A percentile compares a stretch with the other conserved stretches of the same genome.
phyloP scores from a whole-genome alignment of 2,113 vertebrate species.

The Corythornis madagascariensis region DNA sequence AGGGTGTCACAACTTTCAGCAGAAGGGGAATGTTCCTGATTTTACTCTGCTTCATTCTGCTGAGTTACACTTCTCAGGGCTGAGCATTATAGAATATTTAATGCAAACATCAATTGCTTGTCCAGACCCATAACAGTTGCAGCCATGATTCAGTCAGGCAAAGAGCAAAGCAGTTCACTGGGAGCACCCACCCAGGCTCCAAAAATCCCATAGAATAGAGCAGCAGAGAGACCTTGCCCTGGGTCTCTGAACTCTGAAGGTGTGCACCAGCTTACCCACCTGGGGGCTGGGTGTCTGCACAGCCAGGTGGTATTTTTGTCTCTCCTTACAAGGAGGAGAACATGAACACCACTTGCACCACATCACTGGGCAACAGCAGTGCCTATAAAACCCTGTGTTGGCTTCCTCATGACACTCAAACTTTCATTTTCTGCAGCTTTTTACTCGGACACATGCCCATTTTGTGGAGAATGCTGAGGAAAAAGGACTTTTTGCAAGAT shows the following conservation, averaged over 20 bases:
- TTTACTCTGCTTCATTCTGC: background rate
- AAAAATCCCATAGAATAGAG: background rate
- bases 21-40: background rate
- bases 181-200: background rate
- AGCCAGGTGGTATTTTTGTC: background rate
- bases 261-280: accelerated
- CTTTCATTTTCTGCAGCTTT: conserved; percentile 71
- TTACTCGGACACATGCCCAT: conserved; percentile 75
- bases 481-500: conserved; percentile 36
- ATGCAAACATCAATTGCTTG: background rate
- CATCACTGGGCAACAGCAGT: background rate
- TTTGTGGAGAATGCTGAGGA: conserved; percentile 66
- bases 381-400: background rate
- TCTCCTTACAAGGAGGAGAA: background rate
- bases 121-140: background rate
- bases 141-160: background rate
- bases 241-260: background rate
- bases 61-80: background rate
- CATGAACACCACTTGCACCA: background rate
- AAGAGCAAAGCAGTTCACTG: background rate
- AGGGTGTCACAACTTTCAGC: background rate
- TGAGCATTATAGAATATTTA: background rate
- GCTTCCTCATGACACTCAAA: background rate
- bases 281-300: background rate
- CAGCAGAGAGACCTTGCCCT: background rate